Evolutionary conservation across 2,113 vertebrate species (phyloP).

Genomic region (human (Homo sapiens)): DNA sequence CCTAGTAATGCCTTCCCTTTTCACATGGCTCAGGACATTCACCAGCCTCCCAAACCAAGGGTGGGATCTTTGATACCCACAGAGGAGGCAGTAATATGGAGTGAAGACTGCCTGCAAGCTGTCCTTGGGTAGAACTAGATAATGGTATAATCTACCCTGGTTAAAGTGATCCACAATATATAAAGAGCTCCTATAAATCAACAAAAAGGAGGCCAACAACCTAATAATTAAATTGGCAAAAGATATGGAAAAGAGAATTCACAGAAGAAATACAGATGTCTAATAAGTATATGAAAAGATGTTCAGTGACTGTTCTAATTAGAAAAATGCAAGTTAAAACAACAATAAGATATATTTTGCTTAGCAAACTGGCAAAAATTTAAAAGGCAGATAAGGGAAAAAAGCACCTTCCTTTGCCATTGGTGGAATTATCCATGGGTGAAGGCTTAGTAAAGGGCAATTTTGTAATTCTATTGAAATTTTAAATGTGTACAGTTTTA

Average conservation of each 20-base stretch:
- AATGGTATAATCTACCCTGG: neutral
- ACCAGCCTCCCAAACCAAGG: neutral
- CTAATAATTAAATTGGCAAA: neutral
- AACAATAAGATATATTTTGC: neutral
- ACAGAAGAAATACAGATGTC: conserved; percentile 10
- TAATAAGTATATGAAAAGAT: conserved; percentile 22
- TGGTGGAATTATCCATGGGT: neutral
- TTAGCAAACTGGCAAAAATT: neutral
- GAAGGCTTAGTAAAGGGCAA: neutral
- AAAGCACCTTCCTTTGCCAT: neutral
- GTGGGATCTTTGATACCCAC: neutral
- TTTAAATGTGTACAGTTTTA: neutral
- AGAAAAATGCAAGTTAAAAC: conserved; percentile 34
- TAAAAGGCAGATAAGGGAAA: neutral
- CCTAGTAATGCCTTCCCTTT: neutral
- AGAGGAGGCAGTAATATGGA: neutral
- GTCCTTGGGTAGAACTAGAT: neutral
- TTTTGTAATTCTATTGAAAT: neutral
- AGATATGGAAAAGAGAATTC: conserved; percentile 21
- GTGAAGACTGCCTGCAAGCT: neutral
- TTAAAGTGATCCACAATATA: neutral
- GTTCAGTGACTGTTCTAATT: neutral
- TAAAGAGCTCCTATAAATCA: conserved; percentile 14
- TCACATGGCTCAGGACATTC: neutral
- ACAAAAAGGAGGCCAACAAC: neutral